phyloP scores from a whole-genome alignment of 2,797 vertebrate species.

The Ciconia nigra region DNA sequence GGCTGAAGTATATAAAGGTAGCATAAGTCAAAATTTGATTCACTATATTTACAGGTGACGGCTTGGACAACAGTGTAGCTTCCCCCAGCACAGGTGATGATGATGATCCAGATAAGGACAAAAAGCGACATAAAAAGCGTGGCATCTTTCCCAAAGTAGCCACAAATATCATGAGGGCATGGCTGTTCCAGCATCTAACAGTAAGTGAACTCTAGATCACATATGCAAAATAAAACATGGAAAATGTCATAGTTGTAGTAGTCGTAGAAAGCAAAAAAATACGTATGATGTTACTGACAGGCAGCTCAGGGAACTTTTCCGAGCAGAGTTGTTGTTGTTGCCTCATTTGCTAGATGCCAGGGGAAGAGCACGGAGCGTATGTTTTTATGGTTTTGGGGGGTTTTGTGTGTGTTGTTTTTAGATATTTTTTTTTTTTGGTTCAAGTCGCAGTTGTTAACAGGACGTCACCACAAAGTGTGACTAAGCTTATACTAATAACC shows the following conservation, averaged over 20 bases:
- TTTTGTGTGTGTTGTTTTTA: slow-evolving; percentile 28
- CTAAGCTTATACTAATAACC: slow-evolving; percentile 17
- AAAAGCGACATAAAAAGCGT: slow-evolving; percentile 99
- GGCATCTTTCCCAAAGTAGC: slow-evolving; percentile 99
- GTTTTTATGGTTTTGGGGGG: not conserved
- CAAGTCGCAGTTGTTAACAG: not conserved
- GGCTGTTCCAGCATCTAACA: slow-evolving; percentile 99
- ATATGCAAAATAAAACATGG: slow-evolving; percentile 77
- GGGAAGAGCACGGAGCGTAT: not conserved
- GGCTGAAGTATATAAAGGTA: slow-evolving; percentile 78
- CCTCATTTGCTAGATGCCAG: slow-evolving; percentile 34
- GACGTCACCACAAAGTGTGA: slow-evolving; percentile 10
- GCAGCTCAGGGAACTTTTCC: slow-evolving; percentile 33
- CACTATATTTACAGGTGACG: slow-evolving; percentile 92
- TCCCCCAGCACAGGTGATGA: slow-evolving; percentile 99
- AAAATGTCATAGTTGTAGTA: slow-evolving; percentile 72
- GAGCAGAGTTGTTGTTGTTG: slow-evolving; percentile 25
- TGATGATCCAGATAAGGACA: slow-evolving; percentile 99
- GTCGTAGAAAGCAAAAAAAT: slow-evolving; percentile 51
- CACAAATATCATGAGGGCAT: slow-evolving; percentile 99
- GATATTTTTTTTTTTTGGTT: not conserved
- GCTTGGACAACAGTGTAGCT: slow-evolving; percentile 99
- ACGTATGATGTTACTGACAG: slow-evolving; percentile 36
- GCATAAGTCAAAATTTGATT: slow-evolving; percentile 84
- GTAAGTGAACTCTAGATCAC: slow-evolving; percentile 87